Base-by-base conservation (phyloP, 2,888 invertebrate species). In the Pyrocoelia pectoralis region DNA sequence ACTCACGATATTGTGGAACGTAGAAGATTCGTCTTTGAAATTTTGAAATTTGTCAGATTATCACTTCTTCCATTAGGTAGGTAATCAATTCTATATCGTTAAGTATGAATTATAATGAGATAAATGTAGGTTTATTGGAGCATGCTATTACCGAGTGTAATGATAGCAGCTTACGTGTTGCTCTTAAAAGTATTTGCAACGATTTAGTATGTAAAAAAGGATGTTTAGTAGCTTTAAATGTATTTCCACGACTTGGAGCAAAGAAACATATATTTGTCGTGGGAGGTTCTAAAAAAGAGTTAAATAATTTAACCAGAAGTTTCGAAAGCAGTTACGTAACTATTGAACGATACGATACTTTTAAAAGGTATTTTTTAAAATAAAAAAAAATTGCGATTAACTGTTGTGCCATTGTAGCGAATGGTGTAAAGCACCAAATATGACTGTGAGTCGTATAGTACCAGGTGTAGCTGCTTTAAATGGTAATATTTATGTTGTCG, bases 401-500 rank as follows among this genome's bases (percentile, higher is more conserved):
- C n/a, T n/a, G n/a, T n/a, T n/a, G n/a, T n/a, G n/a, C n/a, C n/a
- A n/a, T n/a, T n/a, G n/a, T 53, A 90, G 93, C 59, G 89, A 90
- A 80, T 95, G 95, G 94, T 89, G 89, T 67, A 89, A 90, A 76
- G 87, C 92, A 0, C 87, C 91, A 1, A 89, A 94, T 1, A 93
- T 96, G 89, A 87, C 88, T 55, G 90, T 93, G 71, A 92, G 94
- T 1, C 86, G 96, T 55, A 94, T 95, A 72, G 86, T 95, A 70
- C 95, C 95, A 0, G 96, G 96, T 10, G 93, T 80, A 1, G 92
- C 94, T 1, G 87, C 92, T 6, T 77, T 96, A 38, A 90, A 93
- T 74, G 94, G 95, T 0, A 88, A 91, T 70, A 92, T 97, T 61
- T 97, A 92, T 80, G 95, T 94, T 0, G 91, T 95, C 1, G 97